Base-by-base conservation (phyloP, 2,797 vertebrate genomes). In the Cynopterus sphinx region DNA sequence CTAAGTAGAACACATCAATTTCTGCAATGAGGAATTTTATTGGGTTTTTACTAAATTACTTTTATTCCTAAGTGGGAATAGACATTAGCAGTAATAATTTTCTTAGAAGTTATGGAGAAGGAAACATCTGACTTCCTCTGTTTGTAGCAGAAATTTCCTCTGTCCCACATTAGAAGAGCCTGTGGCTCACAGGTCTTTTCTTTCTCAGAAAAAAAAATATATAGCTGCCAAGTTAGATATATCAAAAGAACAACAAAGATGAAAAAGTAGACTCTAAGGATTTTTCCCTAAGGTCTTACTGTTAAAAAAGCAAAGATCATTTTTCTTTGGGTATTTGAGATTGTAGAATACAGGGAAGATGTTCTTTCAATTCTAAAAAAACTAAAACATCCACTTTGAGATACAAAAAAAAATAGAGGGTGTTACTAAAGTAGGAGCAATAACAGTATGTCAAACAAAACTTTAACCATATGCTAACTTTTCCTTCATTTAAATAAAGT, bases 91-190 rank as follows among this genome's bases (percentile, higher is more conserved):
- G 91, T 91, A 97, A 96, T 95, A 95, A 96, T 91, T 94, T 98
- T 97, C 94, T 97, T 97, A 90, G 96, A 97, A 91, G 87, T 95
- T 95, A 65, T 51, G n/a, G 43, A 70, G 87, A 70, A 97, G 93
- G 95, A 97, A 98, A 94, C 84, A 95, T 96, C 96, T 92, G 90
- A 95, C 91, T 97, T 97, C 96, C 96, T 96, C 63, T 97, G 96
- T 96, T 96, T 96, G 87, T 82, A 96, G 87, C 67, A 96, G 94
- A 95, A 90, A 85, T 96, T 97, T 94, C 96, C 96, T 96, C 84
- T 65, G 67, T 41, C 77, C 43, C 63, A 88, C 46, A 85, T 85
- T 93, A 87, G 75, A 91, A 91, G 57, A 28, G 21, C 28, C 36
- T 73, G 6, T 22, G 41, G 46, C 77, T 94, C 93, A 95, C 41